phyloP scores from a whole-genome alignment of 2,888 invertebrate species.

The Lysandra bellargus region DNA sequence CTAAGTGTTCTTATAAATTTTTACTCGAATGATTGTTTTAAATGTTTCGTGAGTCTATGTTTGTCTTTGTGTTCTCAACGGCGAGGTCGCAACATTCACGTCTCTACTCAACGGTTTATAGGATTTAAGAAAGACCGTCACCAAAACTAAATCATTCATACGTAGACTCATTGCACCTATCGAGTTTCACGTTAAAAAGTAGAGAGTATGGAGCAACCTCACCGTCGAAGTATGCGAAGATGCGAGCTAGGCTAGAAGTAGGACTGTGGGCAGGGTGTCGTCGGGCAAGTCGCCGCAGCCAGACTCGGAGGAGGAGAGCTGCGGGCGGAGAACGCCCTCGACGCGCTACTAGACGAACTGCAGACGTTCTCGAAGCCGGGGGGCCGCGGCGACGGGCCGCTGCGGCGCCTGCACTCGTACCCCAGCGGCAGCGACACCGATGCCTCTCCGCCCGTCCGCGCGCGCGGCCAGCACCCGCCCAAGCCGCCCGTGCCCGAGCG shows the following conservation, averaged over 20 bases:
- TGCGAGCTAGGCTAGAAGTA: conserved; percentile 64
- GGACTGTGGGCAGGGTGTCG: conserved; percentile 70
- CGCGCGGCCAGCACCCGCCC: conserved; percentile 77
- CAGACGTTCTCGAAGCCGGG: conserved; percentile 92
- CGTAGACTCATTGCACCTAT: neutral
- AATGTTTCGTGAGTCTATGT: conserved; percentile 61
- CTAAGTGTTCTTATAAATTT: conserved; percentile 63
- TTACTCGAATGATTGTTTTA: conserved; percentile 65
- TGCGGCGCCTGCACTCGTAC: conserved; percentile 90
- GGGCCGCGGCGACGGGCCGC: conserved; percentile 71
- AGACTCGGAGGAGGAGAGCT: conserved; percentile 55
- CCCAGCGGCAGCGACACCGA: conserved; percentile 92
- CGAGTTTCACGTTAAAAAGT: conserved; percentile 9
- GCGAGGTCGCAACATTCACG: conserved; percentile 56
- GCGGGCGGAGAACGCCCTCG: conserved; percentile 97
- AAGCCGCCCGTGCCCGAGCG: conserved; percentile 92
- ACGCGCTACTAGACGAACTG: conserved; percentile 96
- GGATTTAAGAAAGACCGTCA: neutral
- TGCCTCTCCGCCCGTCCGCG: conserved; percentile 87
- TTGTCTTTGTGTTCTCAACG: conserved; percentile 52
- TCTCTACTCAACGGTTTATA: neutral
- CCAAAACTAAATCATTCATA: neutral
- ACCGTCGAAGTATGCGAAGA: conserved; percentile 61
- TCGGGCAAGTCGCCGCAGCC: conserved; percentile 57
- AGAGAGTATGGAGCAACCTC: conserved; percentile 55